Evolutionary conservation across 1,140 invertebrate species (phyloP).

Genomic region (Lasioglossum baleicum): DNA sequence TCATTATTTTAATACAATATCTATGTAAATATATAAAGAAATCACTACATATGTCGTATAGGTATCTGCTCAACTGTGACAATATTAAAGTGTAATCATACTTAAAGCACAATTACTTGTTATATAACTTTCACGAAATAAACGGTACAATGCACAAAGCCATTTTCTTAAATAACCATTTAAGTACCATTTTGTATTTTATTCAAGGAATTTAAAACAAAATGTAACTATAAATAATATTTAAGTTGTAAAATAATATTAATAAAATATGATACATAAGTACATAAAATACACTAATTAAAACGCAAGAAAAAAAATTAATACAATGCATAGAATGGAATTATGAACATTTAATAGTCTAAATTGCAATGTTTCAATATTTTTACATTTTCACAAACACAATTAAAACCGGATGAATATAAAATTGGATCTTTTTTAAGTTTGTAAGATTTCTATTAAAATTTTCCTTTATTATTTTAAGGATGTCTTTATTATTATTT

Average conservation of each 20-base stretch:
- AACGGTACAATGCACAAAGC: background rate
- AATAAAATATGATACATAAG: slow-evolving; percentile 28
- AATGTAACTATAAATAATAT: slow-evolving; percentile 16
- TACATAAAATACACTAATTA: slow-evolving; percentile 14
- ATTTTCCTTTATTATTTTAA: background rate
- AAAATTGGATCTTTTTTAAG: background rate
- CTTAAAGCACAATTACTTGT: background rate
- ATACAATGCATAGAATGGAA: slow-evolving; percentile 14
- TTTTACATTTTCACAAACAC: slow-evolving; percentile 4
- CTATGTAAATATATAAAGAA: background rate
- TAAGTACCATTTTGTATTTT: slow-evolving; percentile 29
- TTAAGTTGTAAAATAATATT: slow-evolving; percentile 18
- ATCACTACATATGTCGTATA: background rate
- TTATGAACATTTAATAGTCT: slow-evolving; percentile 11
- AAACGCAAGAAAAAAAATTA: background rate
- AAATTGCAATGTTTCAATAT: slow-evolving; percentile 16
- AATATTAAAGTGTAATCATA: background rate
- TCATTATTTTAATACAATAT: slow-evolving; percentile 15
- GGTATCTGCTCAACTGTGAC: background rate
- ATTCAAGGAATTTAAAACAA: slow-evolving; percentile 3
- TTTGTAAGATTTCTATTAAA: background rate
- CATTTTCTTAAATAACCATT: background rate
- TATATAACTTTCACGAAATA: slow-evolving; percentile 14
- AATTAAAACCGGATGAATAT: slow-evolving; percentile 3
- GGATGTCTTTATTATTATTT: background rate